Evolutionary conservation across 2,888 invertebrate genomes (phyloP), one percentile per base, ranked within the genome.

Genomic region (Acleris sparsana): DNA sequence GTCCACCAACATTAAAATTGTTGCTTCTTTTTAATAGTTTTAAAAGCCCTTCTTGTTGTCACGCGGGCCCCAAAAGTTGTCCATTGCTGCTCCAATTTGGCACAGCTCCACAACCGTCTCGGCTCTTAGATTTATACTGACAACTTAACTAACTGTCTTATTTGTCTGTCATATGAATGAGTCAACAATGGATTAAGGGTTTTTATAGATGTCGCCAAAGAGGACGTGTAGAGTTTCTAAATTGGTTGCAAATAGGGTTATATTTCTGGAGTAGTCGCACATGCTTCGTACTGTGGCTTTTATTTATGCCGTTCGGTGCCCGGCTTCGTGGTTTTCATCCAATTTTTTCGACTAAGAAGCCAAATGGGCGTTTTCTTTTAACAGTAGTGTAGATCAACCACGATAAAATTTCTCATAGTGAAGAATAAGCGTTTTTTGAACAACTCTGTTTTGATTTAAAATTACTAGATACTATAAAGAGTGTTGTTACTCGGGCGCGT

Each of bases 161-260:
- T 67, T 62, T 63, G 63, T 69, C 65, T 57, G 68, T 68, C 66
- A 65, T 68, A 63, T 70, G 71, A 71, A 72, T 72, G 72, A 73
- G 72, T 73, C 73, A 72, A 70, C 56, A 33, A 66, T 66, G 51
- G 61, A 62, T 66, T 56, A 66, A 55, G 20, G 43, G 43, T 55
- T 43, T 55, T 43, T 33, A 18, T 33, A 46, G 46, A n/a, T 46
- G 17, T 33, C 53, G 43, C 43, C 55, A 55, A 55, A 55, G 55
- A 43, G 20, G 13, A 43, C 46, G 46, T 46, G 17, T 46, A 7
- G 17, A 46, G 46, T 46, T 16, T 46, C 46, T 55, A 22, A 39
- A 53, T 18, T 39, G 33, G 29, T 33, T 53, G 5, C 20, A 1
- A 9, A 55, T 43, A 39, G 17, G 16, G 39, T 6, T 39, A 55